These are phyloP conservation scores for Incurvaria masculella DNA, from an alignment of 2,888 invertebrate species.

Conservation along the genomic window DNA sequence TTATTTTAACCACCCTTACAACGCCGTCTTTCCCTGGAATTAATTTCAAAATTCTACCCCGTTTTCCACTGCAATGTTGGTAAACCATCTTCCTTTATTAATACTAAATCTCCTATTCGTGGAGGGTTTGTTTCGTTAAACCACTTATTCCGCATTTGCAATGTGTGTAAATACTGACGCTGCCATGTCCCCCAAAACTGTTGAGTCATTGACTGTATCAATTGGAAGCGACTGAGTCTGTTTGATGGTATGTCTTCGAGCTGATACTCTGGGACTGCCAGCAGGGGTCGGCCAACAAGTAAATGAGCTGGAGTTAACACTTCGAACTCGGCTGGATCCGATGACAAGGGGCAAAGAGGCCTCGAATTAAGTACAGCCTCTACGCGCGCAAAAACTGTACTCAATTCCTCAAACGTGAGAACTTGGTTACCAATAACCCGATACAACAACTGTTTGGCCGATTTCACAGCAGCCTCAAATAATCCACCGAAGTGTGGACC, in stretches of 20 bases:
- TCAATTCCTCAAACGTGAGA: conserved; percentile 5
- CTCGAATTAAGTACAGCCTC: neutral
- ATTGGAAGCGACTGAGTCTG: conserved; percentile 13
- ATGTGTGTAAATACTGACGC: conserved; percentile 9
- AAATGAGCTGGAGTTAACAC: conserved; percentile 15
- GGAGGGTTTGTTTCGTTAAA: neutral
- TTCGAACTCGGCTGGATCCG: conserved; percentile 1
- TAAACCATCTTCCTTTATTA: neutral
- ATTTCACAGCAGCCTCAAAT: conserved; percentile 5
- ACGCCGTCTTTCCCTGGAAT: neutral
- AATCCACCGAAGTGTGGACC: conserved; percentile 5
- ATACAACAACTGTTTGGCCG: conserved; percentile 1
- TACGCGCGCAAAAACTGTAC: neutral
- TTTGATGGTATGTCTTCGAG: conserved; percentile 5
- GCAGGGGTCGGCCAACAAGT: conserved; percentile 11
- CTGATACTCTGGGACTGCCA: conserved; percentile 12
- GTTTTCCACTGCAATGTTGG: neutral
- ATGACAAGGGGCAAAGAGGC: conserved; percentile 3
- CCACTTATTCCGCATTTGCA: conserved; percentile 12
- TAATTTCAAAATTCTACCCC: neutral
- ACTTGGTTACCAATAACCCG: conserved; percentile 3
- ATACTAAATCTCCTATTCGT: neutral
- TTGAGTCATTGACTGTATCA: conserved; percentile 10
- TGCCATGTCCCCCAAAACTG: conserved; percentile 13
- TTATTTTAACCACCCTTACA: neutral